Evolutionary conservation across 1,140 invertebrate species (phyloP).

Genomic region (Apis mellifera): Amel_HAv3.1 CM009933.2:10931501-10932000

Average conservation of each 20-base stretch:
- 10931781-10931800: slow-evolving; percentile 21
- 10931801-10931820: slow-evolving; percentile 11
- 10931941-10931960: slow-evolving; percentile 51
- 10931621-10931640: background rate
- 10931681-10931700: slow-evolving; percentile 53
- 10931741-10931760: slow-evolving; percentile 77
- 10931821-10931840: slow-evolving; percentile 67
- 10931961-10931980: slow-evolving; percentile 28
- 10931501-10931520: accelerated
- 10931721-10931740: slow-evolving; percentile 53
- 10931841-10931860: slow-evolving; percentile 63
- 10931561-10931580: too few relatives aligned
- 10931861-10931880: background rate
- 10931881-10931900: slow-evolving; percentile 44
- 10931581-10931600: too few relatives aligned
- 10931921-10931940: slow-evolving; percentile 34
- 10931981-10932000: slow-evolving; percentile 40
- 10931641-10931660: background rate
- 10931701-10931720: slow-evolving; percentile 62
- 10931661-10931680: slow-evolving; percentile 2
- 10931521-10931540: too few relatives aligned
- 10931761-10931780: slow-evolving; percentile 66
- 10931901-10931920: slow-evolving; percentile 26
- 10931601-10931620: too few relatives aligned
- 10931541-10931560: too few relatives aligned